These are phyloP conservation scores for Leptinotarsa undecemlineata DNA, from an alignment of 1,140 invertebrate species.

Conservation along the genomic window DNA sequence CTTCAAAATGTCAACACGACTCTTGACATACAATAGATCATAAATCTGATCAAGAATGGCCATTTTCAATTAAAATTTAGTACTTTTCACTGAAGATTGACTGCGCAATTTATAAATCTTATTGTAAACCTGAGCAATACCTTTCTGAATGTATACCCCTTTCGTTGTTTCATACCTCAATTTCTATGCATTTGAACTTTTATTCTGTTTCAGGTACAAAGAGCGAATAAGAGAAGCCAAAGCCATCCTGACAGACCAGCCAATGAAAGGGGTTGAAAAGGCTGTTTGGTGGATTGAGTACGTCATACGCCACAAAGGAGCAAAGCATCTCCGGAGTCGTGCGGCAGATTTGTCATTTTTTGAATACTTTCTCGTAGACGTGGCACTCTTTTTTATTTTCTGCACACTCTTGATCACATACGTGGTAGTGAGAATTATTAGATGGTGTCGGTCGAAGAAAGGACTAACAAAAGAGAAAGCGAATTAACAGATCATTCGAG, in stretches of 20 bases:
- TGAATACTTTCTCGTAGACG: slow-evolving; percentile 19
- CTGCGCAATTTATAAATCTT: too few relatives aligned
- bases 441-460: too few relatives aligned
- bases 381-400: neutral
- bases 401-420: neutral
- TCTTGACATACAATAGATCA: too few relatives aligned
- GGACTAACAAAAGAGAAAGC: too few relatives aligned
- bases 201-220: neutral
- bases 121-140: too few relatives aligned
- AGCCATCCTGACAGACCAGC: slow-evolving; percentile 53
- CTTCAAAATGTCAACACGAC: too few relatives aligned
- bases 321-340: slow-evolving; percentile 53
- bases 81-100: too few relatives aligned
- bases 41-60: too few relatives aligned
- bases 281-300: slow-evolving; percentile 73
- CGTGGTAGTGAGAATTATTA: neutral
- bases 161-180: neutral
- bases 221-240: neutral
- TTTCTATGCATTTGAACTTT: neutral
- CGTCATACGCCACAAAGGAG: slow-evolving; percentile 63
- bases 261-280: slow-evolving; percentile 62
- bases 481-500: too few relatives aligned
- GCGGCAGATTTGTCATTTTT: slow-evolving; percentile 18
- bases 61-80: too few relatives aligned
- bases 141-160: too few relatives aligned